phyloP scores from a whole-genome alignment of 2,797 vertebrate genomes.

The Anolis apletophallus region DNA sequence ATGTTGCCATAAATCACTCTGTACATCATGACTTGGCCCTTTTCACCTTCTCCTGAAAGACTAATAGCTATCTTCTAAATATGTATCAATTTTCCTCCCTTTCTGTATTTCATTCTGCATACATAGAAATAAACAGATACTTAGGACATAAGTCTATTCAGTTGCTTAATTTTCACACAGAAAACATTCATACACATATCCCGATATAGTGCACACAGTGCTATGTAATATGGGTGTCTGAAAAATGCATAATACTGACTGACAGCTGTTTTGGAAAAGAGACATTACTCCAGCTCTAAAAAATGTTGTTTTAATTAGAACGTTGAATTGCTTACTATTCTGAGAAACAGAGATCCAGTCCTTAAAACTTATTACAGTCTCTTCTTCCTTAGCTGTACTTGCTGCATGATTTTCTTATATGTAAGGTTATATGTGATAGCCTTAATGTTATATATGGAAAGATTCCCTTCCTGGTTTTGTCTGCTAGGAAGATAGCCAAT shows the following conservation, averaged over 20 bases:
- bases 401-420: not conserved
- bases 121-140: not conserved
- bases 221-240: not conserved
- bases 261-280: not conserved
- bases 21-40: conserved; percentile 9
- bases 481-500: not conserved
- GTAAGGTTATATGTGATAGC: not conserved
- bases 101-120: not conserved
- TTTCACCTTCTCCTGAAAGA: not conserved
- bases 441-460: not conserved
- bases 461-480: not conserved
- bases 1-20: conserved; percentile 64
- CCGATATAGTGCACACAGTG: not conserved
- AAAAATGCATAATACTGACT: not conserved
- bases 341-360: not conserved
- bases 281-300: not conserved
- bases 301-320: conserved; percentile 11
- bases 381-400: not conserved
- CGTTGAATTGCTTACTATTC: not conserved
- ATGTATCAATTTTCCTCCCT: not conserved
- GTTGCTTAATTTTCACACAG: not conserved
- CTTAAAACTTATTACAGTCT: not conserved
- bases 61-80: not conserved
- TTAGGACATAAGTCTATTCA: not conserved
- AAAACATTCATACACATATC: conserved; percentile 1